A percentile compares a stretch with the other conserved stretches of the same genome.
Evolutionary conservation across 2,797 vertebrate genomes (phyloP).

Genomic region (Aplochiton taeniatus): DNA sequence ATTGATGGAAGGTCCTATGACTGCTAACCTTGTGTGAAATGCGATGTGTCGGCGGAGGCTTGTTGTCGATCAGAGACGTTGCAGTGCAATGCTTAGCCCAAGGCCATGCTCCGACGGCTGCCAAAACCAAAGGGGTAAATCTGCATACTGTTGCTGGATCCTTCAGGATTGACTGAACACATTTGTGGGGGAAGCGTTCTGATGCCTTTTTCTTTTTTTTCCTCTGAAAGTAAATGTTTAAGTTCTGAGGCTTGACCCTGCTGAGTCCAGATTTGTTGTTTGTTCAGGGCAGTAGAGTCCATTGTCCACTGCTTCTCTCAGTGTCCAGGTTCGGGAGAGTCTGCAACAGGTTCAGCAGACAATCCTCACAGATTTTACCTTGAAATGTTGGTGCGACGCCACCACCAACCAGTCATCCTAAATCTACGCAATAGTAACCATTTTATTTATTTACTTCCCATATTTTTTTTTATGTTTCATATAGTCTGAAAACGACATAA

Average conservation of each 20-base stretch:
- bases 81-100: slow-evolving; percentile 58
- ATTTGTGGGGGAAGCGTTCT: slow-evolving; percentile 43
- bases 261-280: slow-evolving; percentile 6
- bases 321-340: no score
- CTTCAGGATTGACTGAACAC: slow-evolving; percentile 48
- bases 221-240: slow-evolving; percentile 3
- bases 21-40: slow-evolving; percentile 65
- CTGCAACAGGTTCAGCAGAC: no score
- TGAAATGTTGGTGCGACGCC: no score
- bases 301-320: no score
- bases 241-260: slow-evolving; percentile 20
- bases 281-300: slow-evolving; percentile 35
- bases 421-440: no score
- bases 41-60: slow-evolving; percentile 26
- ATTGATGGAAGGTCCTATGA: slow-evolving; percentile 42
- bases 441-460: no score
- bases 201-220: slow-evolving; percentile 15
- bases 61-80: slow-evolving; percentile 49
- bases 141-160: slow-evolving; percentile 43
- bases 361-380: no score
- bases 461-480: no score
- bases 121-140: slow-evolving; percentile 43
- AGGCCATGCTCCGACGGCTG: slow-evolving; percentile 52
- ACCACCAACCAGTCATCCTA: no score
- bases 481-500: no score